phyloP scores from a whole-genome alignment of 37 sponge, comb jelly and placozoan genomes.

The Cliona cf. orientalis region DNA sequence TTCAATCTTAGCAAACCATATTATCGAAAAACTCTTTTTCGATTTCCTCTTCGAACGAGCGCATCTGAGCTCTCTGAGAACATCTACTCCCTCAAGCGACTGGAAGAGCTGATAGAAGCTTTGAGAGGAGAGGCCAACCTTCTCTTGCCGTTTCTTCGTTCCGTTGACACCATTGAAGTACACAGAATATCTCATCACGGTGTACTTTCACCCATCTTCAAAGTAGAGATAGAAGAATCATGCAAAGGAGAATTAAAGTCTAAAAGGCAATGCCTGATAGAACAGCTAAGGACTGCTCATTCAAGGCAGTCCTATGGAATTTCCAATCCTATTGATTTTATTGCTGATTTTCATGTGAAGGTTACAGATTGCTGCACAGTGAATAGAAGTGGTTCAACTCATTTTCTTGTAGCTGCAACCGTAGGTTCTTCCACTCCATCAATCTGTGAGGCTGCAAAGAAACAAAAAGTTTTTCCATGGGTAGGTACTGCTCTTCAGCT shows the following conservation, averaged over 20 bases:
- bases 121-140: conserved; percentile 44
- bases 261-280: conserved; percentile 7
- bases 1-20: conserved; percentile 7
- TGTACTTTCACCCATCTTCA: not conserved
- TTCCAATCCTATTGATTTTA: not conserved
- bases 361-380: not conserved
- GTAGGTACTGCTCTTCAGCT: conserved; percentile 48
- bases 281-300: not conserved
- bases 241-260: not conserved
- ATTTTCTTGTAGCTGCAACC: conserved; percentile 43
- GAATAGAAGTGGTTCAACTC: not conserved
- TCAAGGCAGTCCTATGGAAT: not conserved
- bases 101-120: conserved; percentile 19
- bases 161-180: conserved; percentile 51
- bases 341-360: conserved; percentile 11
- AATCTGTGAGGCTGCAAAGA: not conserved
- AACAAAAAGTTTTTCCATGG: conserved; percentile 50
- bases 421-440: conserved; percentile 18
- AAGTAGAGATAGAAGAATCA: not conserved
- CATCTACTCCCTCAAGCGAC: conserved; percentile 20
- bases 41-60: conserved; percentile 75
- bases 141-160: conserved; percentile 60
- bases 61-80: conserved; percentile 43
- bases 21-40: conserved; percentile 67
- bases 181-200: conserved; percentile 14